These are phyloP conservation scores for Pogonus chalceus DNA, from an alignment of 1,140 invertebrate genomes.

Conservation along the genomic window DNA sequence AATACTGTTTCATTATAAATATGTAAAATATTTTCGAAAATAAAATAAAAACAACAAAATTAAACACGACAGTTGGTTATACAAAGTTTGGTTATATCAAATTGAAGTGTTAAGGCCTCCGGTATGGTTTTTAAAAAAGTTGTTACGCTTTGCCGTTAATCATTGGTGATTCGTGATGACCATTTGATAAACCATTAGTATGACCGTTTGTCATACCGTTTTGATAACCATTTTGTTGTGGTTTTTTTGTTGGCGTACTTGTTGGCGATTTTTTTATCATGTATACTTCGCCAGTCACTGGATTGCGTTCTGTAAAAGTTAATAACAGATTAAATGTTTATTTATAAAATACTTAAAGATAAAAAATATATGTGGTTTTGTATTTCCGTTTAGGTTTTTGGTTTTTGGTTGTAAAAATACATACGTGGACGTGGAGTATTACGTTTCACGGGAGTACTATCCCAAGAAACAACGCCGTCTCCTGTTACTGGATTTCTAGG, in stretches of 20 bases:
- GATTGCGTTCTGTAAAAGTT: constrained; percentile 30
- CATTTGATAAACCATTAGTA: neutral
- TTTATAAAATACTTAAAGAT: neutral
- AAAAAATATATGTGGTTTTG: neutral
- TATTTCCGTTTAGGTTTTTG: neutral
- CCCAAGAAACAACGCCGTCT: constrained; percentile 39
- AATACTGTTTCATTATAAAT: too few species aligned
- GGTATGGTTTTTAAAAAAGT: neutral
- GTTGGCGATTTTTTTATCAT: constrained; percentile 24
- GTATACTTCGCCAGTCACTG: constrained; percentile 32
- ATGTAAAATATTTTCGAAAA: too few species aligned
- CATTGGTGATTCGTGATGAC: neutral
- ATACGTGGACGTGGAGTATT: constrained; percentile 15
- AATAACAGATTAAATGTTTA: constrained; percentile 4
- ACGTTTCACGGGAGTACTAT: constrained; percentile 18
- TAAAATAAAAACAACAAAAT: too few species aligned
- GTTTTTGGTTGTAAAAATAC: constrained; percentile 20
- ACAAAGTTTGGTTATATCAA: too few species aligned
- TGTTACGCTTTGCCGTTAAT: neutral
- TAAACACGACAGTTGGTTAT: too few species aligned
- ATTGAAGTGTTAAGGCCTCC: neutral
- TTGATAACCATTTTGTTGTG: constrained; percentile 21
- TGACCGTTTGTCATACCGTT: constrained; percentile 12
- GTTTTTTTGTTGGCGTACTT: constrained; percentile 27
- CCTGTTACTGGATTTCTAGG: constrained; percentile 46